Base-by-base conservation (phyloP, 2,888 invertebrate species). In the Epicampocera succincta region DNA sequence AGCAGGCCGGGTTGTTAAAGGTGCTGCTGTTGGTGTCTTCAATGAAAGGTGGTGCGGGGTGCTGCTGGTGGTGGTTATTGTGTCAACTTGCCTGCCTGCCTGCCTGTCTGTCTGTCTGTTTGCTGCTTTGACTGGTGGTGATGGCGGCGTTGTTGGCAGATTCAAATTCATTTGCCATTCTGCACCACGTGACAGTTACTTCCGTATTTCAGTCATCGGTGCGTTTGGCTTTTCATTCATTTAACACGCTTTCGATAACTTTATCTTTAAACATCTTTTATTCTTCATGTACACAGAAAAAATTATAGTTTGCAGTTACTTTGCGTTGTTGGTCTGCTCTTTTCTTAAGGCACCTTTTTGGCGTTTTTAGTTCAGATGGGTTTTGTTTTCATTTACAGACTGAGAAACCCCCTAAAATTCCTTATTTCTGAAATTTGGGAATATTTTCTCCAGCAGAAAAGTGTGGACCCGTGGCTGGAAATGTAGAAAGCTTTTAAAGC, bases 151-250 rank as follows among this genome's bases (percentile, higher is more conserved):
- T 71, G 52, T 38, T 61, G 33, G 52, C 42, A 40, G 68, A 77
- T 78, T 78, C 66, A 74, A 78, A 78, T 75, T 66, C 75, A 75
- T 82, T 78, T 78, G 54, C 54, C 71, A 82, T 82, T 82, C 75
- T 82, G 78, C 71, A 75, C 74, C 78, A 82, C 78, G 82, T 82
- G 82, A 82, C 78, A 78, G 71, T 78, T 78, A 74, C 60, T 78
- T 72, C 73, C 74, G 52, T 69, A 78, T 52, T 61, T 44, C 48
- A 50, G 56, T 54, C 63, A 69, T 52, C 46, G 13, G 42, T 54
- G 33, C 46, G 48, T 58, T 72, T 13, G 61, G 50, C 42, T 33
- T 54, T 65, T 68, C 61, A 73, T 69, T 52, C 42, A 80, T 66
- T 60, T 13, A 61, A 54, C 33, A 46, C 54, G 58, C 44, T 50